These are phyloP conservation scores for Ashinkailepas kermadecensis DNA, from an alignment of 2,888 invertebrate genomes.

Conservation along the genomic window DNA sequence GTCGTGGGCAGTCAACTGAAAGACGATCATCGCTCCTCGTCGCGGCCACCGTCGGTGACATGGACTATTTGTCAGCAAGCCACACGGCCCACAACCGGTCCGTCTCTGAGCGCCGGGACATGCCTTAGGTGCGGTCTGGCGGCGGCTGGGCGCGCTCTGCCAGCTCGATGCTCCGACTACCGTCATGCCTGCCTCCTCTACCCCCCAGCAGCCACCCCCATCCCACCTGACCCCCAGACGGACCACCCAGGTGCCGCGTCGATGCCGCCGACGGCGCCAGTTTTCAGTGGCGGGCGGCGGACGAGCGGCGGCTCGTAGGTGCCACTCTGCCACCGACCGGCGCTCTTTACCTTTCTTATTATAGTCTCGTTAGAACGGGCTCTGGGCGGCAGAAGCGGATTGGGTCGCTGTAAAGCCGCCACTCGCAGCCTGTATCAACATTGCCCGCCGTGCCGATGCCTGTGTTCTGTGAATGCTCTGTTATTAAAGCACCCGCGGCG, in stretches of 20 bases:
- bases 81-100: no score
- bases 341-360: neutral
- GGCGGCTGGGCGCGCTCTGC: no score
- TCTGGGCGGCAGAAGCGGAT: neutral
- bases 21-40: no score
- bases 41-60: no score
- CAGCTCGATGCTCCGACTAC: no score
- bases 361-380: neutral
- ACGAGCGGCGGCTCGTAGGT: neutral
- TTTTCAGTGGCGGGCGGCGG: neutral
- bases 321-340: neutral
- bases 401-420: neutral
- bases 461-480: neutral
- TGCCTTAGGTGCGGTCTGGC: no score
- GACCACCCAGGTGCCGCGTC: conserved; percentile 2
- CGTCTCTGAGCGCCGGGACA: no score
- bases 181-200: no score
- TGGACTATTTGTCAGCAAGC: no score
- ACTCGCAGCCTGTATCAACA: neutral
- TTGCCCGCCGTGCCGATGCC: neutral
- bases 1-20: no score
- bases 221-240: neutral
- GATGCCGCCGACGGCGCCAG: neutral
- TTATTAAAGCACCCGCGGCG: neutral
- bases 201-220: no score